Base-by-base conservation (phyloP, 2,888 invertebrate species). In the Linyphia triangularis region DNA sequence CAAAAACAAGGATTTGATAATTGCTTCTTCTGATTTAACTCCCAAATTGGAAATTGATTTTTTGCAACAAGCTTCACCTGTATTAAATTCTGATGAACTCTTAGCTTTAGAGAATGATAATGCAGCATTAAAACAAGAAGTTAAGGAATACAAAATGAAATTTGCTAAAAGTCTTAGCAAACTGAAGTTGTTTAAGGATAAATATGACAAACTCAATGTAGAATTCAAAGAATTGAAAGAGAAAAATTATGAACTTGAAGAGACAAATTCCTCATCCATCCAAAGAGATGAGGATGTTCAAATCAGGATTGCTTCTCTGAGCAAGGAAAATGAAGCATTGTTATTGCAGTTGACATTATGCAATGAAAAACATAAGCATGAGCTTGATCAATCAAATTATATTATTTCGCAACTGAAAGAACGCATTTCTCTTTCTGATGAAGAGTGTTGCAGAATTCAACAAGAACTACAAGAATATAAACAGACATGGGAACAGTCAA, bases 101-200 rank as follows among this genome's bases (percentile, higher is more conserved):
- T 16, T n/a, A 26, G 13, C 65, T 0, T 57, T 67, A 37, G 72
- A 81, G 59, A 90, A 90, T 57, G 90, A 89, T 24, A 90, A 89
- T 65, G 89, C 88, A 57, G 63, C 69, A 10, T 92, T 95, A 24
- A 93, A 94, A 85, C 94, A 94, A 81, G 96, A 96, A 91, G 94
- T 96, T 9, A 94, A 95, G 90, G 93, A 94, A 33, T 93, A 94
- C 88, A 95, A 96, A 92, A 93, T 95, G 0, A 96, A 96, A 92
- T 95, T 95, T 37, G 95, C 95, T 1, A 97, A 96, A 93, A 94
- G 97, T 90, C 93, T 97, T 91, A 96, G 96, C 91, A 97, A 97
- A 92, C 93, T 97, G 63, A 97, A 97, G 92, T 96, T 96, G 92
- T 94, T 96, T 81, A 97, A 97, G 92, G 93, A 92, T 81, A 93